Evolutionary conservation across 2,113 vertebrate species (phyloP).

Genomic region (Psettodes erumei): DNA sequence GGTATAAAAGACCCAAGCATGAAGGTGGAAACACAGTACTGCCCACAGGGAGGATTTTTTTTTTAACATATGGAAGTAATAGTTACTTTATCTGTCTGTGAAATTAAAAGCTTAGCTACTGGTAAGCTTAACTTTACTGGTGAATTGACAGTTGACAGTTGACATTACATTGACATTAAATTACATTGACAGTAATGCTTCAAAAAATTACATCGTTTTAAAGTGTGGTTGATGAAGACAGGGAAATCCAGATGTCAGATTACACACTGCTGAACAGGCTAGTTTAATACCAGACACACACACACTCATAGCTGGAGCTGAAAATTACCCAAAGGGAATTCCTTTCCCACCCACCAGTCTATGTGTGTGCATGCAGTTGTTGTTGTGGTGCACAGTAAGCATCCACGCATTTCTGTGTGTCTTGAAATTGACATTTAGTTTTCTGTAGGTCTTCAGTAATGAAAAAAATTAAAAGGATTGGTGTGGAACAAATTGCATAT

Average conservation of each 20-base stretch:
- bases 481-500: slow-evolving; percentile 27
- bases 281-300: slow-evolving; percentile 67
- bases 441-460: slow-evolving; percentile 21
- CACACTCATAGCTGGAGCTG: slow-evolving; percentile 61
- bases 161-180: too few relatives aligned
- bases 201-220: background rate
- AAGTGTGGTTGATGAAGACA: slow-evolving; percentile 37
- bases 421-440: slow-evolving; percentile 59
- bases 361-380: slow-evolving; percentile 22
- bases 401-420: slow-evolving; percentile 12
- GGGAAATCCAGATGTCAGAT: slow-evolving; percentile 54
- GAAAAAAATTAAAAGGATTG: too few relatives aligned
- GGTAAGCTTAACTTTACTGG: too few relatives aligned
- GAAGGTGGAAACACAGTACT: too few relatives aligned
- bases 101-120: too few relatives aligned
- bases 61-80: too few relatives aligned
- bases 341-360: slow-evolving; percentile 62
- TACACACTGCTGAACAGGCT: slow-evolving; percentile 33
- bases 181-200: too few relatives aligned
- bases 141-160: too few relatives aligned
- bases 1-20: too few relatives aligned
- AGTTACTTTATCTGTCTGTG: too few relatives aligned
- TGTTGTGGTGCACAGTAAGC: slow-evolving; percentile 40
- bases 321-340: slow-evolving; percentile 68
- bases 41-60: too few relatives aligned